phyloP scores from a whole-genome alignment of 2,888 invertebrate species.

The Volucella zonaria region DNA sequence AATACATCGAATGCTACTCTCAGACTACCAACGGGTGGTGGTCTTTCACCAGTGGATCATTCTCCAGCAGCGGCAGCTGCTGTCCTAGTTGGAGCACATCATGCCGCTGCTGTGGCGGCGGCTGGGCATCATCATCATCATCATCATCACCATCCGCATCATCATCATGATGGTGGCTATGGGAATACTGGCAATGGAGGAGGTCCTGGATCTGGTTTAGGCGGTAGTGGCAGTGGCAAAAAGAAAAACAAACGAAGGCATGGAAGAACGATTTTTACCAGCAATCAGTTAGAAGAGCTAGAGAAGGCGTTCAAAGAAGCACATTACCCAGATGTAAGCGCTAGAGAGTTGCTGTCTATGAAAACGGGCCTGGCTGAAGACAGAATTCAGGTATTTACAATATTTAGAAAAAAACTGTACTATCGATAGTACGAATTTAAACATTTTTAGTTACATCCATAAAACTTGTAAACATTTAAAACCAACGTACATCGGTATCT shows the following conservation, averaged over 20 bases:
- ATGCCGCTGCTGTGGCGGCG: slow-evolving; percentile 78
- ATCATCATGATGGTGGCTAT: slow-evolving; percentile 75
- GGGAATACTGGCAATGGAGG: slow-evolving; percentile 72
- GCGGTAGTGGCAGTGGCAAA: slow-evolving; percentile 85
- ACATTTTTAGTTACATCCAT: background rate
- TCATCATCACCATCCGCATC: slow-evolving; percentile 73
- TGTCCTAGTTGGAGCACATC: slow-evolving; percentile 76
- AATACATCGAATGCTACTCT: slow-evolving; percentile 63
- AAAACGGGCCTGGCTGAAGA: slow-evolving; percentile 96
- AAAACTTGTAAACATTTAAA: no score
- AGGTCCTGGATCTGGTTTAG: slow-evolving; percentile 73
- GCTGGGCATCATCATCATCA: slow-evolving; percentile 76
- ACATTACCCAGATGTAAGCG: slow-evolving; percentile 99
- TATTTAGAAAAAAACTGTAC: background rate
- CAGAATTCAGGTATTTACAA: slow-evolving; percentile 94
- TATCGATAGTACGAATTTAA: background rate
- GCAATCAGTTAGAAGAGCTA: slow-evolving; percentile 99
- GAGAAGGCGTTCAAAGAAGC: slow-evolving; percentile 99
- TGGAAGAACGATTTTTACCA: slow-evolving; percentile 99
- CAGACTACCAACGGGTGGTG: slow-evolving; percentile 71
- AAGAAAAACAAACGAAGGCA: slow-evolving; percentile 97
- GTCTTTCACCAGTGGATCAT: slow-evolving; percentile 78
- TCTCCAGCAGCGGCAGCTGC: slow-evolving; percentile 78
- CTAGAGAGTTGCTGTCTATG: slow-evolving; percentile 95
- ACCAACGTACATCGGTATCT: no score